phyloP scores from a whole-genome alignment of 1,140 invertebrate species.

The Frieseomelitta varia region DNA sequence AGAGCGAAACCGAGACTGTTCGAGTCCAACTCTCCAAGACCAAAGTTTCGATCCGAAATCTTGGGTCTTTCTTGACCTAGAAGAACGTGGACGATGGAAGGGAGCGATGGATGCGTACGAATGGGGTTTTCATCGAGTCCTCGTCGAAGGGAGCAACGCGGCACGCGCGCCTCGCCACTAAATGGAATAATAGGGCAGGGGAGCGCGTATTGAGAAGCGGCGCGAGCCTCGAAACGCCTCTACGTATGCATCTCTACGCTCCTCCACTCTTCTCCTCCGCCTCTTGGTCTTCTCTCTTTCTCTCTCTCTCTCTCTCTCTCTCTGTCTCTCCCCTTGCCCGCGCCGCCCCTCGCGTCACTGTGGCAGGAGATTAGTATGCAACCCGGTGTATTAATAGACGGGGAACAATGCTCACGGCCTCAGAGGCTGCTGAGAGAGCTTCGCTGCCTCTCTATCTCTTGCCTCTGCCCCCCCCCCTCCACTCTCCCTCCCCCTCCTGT shows the following conservation, averaged over 20 bases:
- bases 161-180: conserved; percentile 53
- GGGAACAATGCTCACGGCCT: conserved; percentile 78
- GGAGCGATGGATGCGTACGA: background rate
- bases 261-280: conserved; percentile 44
- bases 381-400: conserved; percentile 78
- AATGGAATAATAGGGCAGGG: conserved; percentile 77
- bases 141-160: conserved; percentile 6
- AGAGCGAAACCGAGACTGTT: background rate
- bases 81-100: background rate
- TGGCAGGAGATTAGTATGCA: conserved; percentile 78
- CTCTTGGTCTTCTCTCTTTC: conserved; percentile 4
- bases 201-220: conserved; percentile 67
- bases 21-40: background rate
- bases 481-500: too few relatives aligned
- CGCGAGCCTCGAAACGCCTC: conserved; percentile 70
- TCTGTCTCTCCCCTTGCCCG: conserved; percentile 44
- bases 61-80: too few relatives aligned
- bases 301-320: conserved; percentile 41
- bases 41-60: too few relatives aligned
- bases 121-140: background rate
- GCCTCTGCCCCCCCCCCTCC: background rate
- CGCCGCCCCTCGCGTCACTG: conserved; percentile 28
- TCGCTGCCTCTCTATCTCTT: conserved; percentile 41
- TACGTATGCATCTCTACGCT: conserved; percentile 71
- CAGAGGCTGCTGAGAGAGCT: conserved; percentile 64